Base-by-base conservation (phyloP, 1,140 invertebrate genomes). In the Drosophila rufa region DNA sequence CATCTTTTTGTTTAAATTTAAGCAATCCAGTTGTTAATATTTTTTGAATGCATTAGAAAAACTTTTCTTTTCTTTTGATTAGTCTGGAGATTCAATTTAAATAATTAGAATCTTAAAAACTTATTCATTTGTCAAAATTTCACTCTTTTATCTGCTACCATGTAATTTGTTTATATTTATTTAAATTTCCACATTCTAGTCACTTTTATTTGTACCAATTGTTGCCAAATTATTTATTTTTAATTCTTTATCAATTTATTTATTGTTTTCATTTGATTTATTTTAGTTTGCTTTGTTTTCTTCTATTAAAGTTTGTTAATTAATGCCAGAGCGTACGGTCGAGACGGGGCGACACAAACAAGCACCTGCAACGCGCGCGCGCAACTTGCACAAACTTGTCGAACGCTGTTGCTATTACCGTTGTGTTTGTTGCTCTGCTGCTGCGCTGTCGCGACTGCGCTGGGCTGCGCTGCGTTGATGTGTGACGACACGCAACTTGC, bases 381-480 rank as follows among this genome's bases (percentile, higher is more conserved):
- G 71, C 71, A 71, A 61, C 67, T 75, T 71, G 71, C 71, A 75
- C 67, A 64, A 73, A 19, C 71, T 75, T 73, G 48, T 51, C 48
- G 46, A 25, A 40, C 36, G 22, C 55, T 57, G 55, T 57, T 43
- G 36, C 42, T 30, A 64, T 64, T 67, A 67, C 64, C 64, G 64
- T 67, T 67, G 64, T 17, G 38, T 42, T 59, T 60, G 43, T 40
- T 60, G 56, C n/a, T 62, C 22, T 58, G 45, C 22, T 27, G 46
- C 30, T 71, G 66, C 67, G 67, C 22, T 59, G 58, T 59, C 25
- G 64, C 56, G 36, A n/a, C 38, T 70, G 53, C 70, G 70, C 58
- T 42, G 42, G 15, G 27, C 27, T 30, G 5, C 5, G 38, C 36
- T 19, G 64, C 67, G 55, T 4, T 66, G 69, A 40, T 46, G 38